A percentile compares a stretch with the other conserved stretches of the same genome.
These are phyloP conservation scores for Eriocheir sinensis DNA, from an alignment of 1,140 invertebrate genomes.

Conservation along the genomic window DNA sequence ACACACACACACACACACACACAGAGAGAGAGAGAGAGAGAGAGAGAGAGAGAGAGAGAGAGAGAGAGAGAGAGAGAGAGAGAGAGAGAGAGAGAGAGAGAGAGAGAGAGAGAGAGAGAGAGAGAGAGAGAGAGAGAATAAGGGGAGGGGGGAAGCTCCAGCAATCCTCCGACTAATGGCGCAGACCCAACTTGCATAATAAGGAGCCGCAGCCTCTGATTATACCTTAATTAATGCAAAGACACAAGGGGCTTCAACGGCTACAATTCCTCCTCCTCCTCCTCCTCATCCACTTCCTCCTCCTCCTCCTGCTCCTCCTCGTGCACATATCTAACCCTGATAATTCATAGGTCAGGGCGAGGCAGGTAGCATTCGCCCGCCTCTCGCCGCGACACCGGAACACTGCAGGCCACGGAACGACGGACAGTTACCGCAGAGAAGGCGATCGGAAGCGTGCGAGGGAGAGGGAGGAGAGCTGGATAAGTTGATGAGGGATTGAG, in stretches of 20 bases:
- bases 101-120: too few species aligned
- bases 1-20: background rate
- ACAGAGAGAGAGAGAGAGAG: background rate
- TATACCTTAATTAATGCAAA: background rate
- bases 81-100: background rate
- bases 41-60: background rate
- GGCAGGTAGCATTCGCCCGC: background rate
- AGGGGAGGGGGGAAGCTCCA: background rate
- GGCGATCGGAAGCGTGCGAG: background rate
- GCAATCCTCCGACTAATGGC: background rate
- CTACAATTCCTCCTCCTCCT: background rate
- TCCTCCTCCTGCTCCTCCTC: background rate
- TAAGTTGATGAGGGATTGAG: background rate
- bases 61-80: background rate
- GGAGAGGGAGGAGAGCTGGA: background rate
- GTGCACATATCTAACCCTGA: background rate
- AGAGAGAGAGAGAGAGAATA: too few species aligned
- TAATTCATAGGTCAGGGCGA: background rate
- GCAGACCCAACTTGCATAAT: background rate
- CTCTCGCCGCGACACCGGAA: background rate
- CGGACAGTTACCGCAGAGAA: background rate
- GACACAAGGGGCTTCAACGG: background rate
- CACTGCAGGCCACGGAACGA: background rate
- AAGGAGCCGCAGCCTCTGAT: background rate
- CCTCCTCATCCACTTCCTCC: constrained; percentile 2